These are phyloP conservation scores for Phlogophora meticulosa DNA, from an alignment of 2,888 invertebrate species.

Conservation along the genomic window DNA sequence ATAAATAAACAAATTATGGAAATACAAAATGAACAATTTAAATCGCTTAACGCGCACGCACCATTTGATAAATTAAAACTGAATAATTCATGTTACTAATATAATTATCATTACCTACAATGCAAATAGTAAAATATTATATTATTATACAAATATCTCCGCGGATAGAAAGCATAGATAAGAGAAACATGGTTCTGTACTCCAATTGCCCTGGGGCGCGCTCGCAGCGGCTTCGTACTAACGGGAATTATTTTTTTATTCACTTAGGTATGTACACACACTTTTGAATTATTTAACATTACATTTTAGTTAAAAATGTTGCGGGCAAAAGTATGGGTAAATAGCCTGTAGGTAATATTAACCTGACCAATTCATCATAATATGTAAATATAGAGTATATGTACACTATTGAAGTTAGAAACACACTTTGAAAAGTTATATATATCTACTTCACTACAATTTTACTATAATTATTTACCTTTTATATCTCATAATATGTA, in stretches of 20 bases:
- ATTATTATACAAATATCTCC: conserved; percentile 43
- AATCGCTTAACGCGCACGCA: conserved; percentile 2
- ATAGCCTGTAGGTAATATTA: not conserved
- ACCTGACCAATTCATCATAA: too few species aligned
- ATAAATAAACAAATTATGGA: not conserved
- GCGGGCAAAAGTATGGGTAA: not conserved
- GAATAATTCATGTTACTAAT: conserved; percentile 29
- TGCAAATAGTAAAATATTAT: conserved; percentile 22
- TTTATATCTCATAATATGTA: too few species aligned
- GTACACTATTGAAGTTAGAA: too few species aligned
- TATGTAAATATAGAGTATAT: too few species aligned
- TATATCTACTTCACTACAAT: too few species aligned
- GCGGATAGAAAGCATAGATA: conserved; percentile 38
- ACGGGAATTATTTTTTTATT: conserved; percentile 40
- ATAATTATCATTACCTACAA: conserved; percentile 10
- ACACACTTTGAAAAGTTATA: too few species aligned
- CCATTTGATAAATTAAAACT: conserved; percentile 9
- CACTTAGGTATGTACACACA: conserved; percentile 26
- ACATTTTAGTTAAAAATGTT: conserved; percentile 13
- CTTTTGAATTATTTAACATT: conserved; percentile 30
- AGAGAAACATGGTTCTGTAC: conserved; percentile 58
- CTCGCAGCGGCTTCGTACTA: conserved; percentile 44
- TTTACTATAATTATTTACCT: not conserved
- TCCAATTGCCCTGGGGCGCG: conserved; percentile 56
- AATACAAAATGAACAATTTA: not conserved